Base-by-base conservation (phyloP, 2,113 vertebrate species). In the Halichoeres trimaculatus region DNA sequence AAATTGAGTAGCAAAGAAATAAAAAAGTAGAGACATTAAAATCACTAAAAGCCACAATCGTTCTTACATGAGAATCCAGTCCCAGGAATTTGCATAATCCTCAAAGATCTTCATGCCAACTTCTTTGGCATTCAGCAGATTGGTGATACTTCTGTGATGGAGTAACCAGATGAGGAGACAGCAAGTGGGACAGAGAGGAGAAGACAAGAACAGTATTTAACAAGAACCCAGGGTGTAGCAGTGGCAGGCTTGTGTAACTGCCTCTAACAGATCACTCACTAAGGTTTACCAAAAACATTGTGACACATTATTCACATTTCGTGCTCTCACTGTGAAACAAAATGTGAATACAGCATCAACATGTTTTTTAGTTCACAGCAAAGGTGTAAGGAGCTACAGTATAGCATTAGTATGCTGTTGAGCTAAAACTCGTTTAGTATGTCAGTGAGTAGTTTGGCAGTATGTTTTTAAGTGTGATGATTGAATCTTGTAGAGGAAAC, bases 11-110 rank as follows among this genome's bases (percentile, higher is more conserved):
- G 43, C 4, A 1, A 45, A 36, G 40, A 52, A 2, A 56, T 17
- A 75, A 1, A 24, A 19, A 57, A 35, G 8, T 17, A 0, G 59
- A 30, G 63, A 59, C 30, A 34, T 23, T 2, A 45, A 52, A 57
- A 74, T 61, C 2, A 26, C 50, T 30, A 30, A 30, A 30, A 30
- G 30, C 30, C 30, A 30, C 6, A 30, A 30, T 30, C 30, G 6
- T 30, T 54, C 97, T 96, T 95, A 99, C 98, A 95, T 91, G 80
- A 99, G 91, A 83, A 99, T 99, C 98, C 96, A 99, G 78, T 95
- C 93, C 98, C 98, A 99, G 59, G 96, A 96, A 71, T 93, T 96
- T 69, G 95, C 93, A 80, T 96, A 98, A 87, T 99, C 98, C 91
- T 99, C 97, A 92, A 98, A 96, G 84, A 97, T 95, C 93, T 95